Base-by-base conservation (phyloP, 2,888 invertebrate genomes). In the Nemotelus nigrinus region DNA sequence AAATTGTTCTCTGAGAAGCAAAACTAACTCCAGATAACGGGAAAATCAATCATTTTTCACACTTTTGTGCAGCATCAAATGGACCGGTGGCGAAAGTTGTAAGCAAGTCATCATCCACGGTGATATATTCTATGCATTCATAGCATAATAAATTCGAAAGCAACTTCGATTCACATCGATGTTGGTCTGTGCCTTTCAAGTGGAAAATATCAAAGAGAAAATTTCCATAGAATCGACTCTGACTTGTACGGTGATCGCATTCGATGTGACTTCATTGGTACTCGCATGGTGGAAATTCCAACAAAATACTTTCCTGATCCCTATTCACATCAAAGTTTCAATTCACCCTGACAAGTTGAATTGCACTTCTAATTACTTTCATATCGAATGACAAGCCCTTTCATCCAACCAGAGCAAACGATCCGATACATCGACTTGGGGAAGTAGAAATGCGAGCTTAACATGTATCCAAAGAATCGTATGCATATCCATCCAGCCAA, bases 281-380 rank as follows among this genome's bases (percentile, higher is more conserved):
- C 25, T 25, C 25, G 25, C 25, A 63, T 10, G 63, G 43, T 58
- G 58, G 63, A 41, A 63, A 63, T 63, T 43, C 43, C 63, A 43
- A 63, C 63, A 43, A 63, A 7, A 63, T 8, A 63, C 65, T 45
- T 47, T 53, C 70, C 70, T 70, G 55, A 70, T 55, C 53, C 60
- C 63, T 60, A 63, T 74, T 60, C 48, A 74, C 48, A 74, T 39
- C 41, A 74, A 47, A 8, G 55, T 63, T 63, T 74, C 48, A 60
- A 63, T 47, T 48, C 74, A 47, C 74, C 39, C 41, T 60, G 74
- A 60, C 74, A 74, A 74, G 63, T 60, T 74, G 74, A 74, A 74
- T 63, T 74, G 74, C 48, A 60, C 60, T 60, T 60, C 60, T 60
- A 63, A 74, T 74, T 63, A 60, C 60, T 74, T 63, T 74, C 60